phyloP scores from a whole-genome alignment of 1,140 invertebrate species.

The Asbolus verrucosus region DNA sequence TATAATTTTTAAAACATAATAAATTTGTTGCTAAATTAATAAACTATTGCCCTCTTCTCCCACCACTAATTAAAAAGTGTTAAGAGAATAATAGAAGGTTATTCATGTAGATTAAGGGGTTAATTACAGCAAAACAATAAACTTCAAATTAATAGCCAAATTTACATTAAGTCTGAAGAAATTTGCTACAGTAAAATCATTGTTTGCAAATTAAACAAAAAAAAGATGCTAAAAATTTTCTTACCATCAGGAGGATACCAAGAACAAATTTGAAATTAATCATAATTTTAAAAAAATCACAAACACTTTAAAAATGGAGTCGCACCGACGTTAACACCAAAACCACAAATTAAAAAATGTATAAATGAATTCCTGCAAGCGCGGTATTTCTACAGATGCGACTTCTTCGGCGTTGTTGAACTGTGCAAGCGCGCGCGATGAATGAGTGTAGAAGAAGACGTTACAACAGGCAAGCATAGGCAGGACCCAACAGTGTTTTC shows the following conservation, averaged over 20 bases:
- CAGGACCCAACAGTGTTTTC: slow-evolving; percentile 43
- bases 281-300: background rate
- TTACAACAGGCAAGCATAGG: slow-evolving; percentile 1
- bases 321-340: no score
- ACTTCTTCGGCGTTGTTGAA: slow-evolving; percentile 33
- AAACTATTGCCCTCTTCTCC: no score
- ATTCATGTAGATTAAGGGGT: no score
- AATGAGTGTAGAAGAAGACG: slow-evolving; percentile 37
- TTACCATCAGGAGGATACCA: background rate
- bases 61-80: no score
- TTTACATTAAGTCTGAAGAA: no score
- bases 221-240: background rate
- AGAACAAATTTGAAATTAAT: background rate
- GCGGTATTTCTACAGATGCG: slow-evolving; percentile 3
- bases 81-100: no score
- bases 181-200: background rate
- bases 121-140: no score
- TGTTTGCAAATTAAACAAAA: background rate
- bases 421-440: slow-evolving; percentile 35
- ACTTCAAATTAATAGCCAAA: no score
- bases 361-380: slow-evolving; percentile 2
- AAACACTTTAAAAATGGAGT: no score
- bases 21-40: no score
- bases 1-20: no score
- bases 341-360: background rate